These are phyloP conservation scores for Germaria angustata DNA, from an alignment of 2,888 invertebrate genomes.

Conservation along the genomic window DNA sequence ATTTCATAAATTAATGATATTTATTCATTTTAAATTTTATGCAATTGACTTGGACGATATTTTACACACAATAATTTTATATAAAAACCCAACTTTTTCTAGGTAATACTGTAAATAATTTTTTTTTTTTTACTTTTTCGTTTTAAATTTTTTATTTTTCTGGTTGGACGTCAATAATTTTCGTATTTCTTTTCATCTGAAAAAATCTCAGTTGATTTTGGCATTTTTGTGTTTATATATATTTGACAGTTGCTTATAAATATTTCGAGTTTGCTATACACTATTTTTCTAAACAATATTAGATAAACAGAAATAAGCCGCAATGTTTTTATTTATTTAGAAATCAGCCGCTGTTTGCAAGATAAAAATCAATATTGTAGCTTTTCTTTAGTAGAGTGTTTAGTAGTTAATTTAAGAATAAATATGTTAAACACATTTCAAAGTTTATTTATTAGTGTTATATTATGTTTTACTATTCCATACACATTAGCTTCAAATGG, in stretches of 20 bases:
- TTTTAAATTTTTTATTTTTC: conserved; percentile 3
- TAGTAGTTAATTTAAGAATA: conserved; percentile 28
- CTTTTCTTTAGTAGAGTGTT: conserved; percentile 1
- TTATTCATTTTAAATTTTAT: conserved; percentile 1
- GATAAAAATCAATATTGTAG: conserved; percentile 45
- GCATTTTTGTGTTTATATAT: conserved; percentile 39
- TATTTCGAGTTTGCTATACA: not conserved
- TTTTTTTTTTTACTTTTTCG: not conserved
- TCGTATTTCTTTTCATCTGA: conserved; percentile 24
- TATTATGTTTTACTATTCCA: conserved; percentile 56
- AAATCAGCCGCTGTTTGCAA: conserved; percentile 8
- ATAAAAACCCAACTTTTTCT: not conserved
- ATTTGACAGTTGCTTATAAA: conserved; percentile 6
- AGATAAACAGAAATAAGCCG: conserved; percentile 2
- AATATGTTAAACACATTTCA: conserved; percentile 44
- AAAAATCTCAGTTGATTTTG: conserved; percentile 59
- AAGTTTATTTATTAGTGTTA: conserved; percentile 53
- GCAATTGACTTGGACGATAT: not conserved
- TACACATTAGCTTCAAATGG: conserved; percentile 77
- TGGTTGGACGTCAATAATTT: conserved; percentile 18
- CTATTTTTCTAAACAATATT: conserved; percentile 31
- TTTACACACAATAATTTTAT: not conserved
- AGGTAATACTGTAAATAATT: conserved; percentile 23
- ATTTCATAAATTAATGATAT: conserved; percentile 18
- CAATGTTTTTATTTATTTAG: not conserved